Base-by-base conservation (phyloP, 37 sponge, comb jelly and placozoan genomes). In the Chondrilla cf. caribensis region DNA sequence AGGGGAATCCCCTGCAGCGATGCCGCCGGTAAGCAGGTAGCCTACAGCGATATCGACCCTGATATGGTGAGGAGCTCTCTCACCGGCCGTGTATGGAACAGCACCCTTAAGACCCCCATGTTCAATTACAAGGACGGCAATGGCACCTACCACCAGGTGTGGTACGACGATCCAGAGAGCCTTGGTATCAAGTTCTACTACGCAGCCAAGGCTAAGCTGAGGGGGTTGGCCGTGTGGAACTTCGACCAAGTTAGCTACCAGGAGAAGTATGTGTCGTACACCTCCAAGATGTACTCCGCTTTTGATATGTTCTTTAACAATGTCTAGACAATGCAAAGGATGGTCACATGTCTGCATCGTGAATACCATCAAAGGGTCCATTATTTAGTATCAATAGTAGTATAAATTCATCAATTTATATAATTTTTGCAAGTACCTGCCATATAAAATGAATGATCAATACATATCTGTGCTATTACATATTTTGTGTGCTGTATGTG, bases 101-200 rank as follows among this genome's bases (percentile, higher is more conserved):
- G 17, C 14, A 81, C 87, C 21, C 44, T 81, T 21, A 24, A 33
- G 33, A 41, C 90, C 2, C 88, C 90, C 3, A 87, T 59, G 59
- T 93, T 93, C 39, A 76, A 89, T 33, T 87, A 87, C 71, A 83
- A 60, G 32, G 65, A 38, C 3, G 5, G 62, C 31, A 59, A 54
- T 47, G 79, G 78, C 24, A 24, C 42, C 21, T 22, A 26, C 21
- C 94, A 93, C 29, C 93, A 95, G 78, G 86, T 93, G 0, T 95
- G 96, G 96, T 95, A 76, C 58, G 96, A 95, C 47, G 90, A 93
- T 70, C 90, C 96, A 0, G 58, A 82, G 47, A 95, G 96, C 43
- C 84, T 95, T 17, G 58, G 47, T 18, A 21, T 85, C 58, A 95
- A 95, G 84, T 95, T 81, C 54, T 17, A 39, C 21, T 73, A 73